A percentile compares a stretch with the other conserved stretches of the same genome.
These are phyloP conservation scores for Zaprionus bogoriensis DNA, from an alignment of 2,888 invertebrate genomes.

Conservation along the genomic window DNA sequence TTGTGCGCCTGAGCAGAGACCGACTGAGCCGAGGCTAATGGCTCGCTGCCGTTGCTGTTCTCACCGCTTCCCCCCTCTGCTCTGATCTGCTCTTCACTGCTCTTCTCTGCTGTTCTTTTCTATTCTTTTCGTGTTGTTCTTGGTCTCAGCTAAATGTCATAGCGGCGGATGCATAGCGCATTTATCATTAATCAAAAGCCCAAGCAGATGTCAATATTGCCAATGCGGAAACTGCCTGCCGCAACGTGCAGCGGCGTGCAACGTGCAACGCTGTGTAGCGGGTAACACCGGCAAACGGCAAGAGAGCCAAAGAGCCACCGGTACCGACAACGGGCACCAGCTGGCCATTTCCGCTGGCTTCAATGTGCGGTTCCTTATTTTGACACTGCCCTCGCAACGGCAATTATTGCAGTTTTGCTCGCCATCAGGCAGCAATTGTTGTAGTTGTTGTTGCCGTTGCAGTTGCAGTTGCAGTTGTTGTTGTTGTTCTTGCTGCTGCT, in stretches of 20 bases:
- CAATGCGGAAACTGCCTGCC: slow-evolving; percentile 59
- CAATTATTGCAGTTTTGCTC: slow-evolving; percentile 57
- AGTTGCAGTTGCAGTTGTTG: slow-evolving; percentile 32
- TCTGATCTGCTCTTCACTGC: not conserved
- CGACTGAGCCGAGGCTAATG: slow-evolving; percentile 47
- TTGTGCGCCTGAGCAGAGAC: slow-evolving; percentile 59
- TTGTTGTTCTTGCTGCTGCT: slow-evolving; percentile 26
- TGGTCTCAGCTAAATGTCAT: slow-evolving; percentile 61
- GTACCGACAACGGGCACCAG: slow-evolving; percentile 30
- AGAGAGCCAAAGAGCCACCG: not conserved
- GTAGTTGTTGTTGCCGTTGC: slow-evolving; percentile 16
- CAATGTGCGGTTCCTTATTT: slow-evolving; percentile 43
- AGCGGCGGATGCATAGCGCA: slow-evolving; percentile 64
- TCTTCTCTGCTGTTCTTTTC: not conserved
- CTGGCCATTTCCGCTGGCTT: slow-evolving; percentile 53
- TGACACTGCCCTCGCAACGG: slow-evolving; percentile 60
- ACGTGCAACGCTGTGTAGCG: slow-evolving; percentile 20
- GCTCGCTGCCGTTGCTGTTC: slow-evolving; percentile 16
- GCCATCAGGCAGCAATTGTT: slow-evolving; percentile 8
- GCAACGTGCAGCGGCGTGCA: slow-evolving; percentile 23
- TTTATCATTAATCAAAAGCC: slow-evolving; percentile 76
- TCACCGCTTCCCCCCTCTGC: not conserved
- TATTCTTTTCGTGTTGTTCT: not conserved
- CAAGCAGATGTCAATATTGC: slow-evolving; percentile 68
- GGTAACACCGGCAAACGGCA: slow-evolving; percentile 15